Base-by-base conservation (phyloP, 2,113 vertebrate species). In the Varanus komodoensis region DNA sequence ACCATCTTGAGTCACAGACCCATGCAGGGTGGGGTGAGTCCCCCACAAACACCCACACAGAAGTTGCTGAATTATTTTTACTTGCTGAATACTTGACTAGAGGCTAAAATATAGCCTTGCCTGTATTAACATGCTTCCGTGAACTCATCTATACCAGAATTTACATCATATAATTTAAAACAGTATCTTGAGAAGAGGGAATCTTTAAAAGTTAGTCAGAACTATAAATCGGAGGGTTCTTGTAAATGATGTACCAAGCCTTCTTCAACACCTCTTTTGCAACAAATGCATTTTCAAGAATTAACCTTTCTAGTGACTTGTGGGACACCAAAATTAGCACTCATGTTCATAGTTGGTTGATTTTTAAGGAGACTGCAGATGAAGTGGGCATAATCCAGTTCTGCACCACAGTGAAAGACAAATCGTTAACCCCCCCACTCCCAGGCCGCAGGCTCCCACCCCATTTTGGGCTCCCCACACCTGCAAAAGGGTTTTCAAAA, bases 151-250 rank as follows among this genome's bases (percentile, higher is more conserved):
- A 17, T 48, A 48, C 52, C 52, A 77, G n/a, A 14, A 77, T 87
- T 64, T 77, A 38, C 44, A 74, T 75, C 34, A 73, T 38, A 57
- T 73, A 69, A 73, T 75, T 61, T 64, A 64, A 89, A 83, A 54
- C 27, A 75, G 52, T 32, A 38, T 48, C 34, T 57, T 48, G 15
- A 83, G 80, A 83, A 6, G 21, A 44, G 48, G 54, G 52, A 15
- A 89, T 82, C 34, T 0, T 83, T 89, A 44, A 82, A 52, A 83
- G 25, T 89, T 44, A 89, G 52, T 64, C 50, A 82, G 4, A 82
- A 14, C 87, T 25, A 57, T 89, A 89, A 27, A 74, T 34, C 52
- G 38, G n/a, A 88, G 32, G n/a, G 50, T 38, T 74, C 25, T 75
- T 83, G 80, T 23, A 27, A 64, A 8, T n/a, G 34, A 38, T 54